Base-by-base conservation (phyloP, 1,140 invertebrate genomes). In the Drosophila rhopaloa region DNA sequence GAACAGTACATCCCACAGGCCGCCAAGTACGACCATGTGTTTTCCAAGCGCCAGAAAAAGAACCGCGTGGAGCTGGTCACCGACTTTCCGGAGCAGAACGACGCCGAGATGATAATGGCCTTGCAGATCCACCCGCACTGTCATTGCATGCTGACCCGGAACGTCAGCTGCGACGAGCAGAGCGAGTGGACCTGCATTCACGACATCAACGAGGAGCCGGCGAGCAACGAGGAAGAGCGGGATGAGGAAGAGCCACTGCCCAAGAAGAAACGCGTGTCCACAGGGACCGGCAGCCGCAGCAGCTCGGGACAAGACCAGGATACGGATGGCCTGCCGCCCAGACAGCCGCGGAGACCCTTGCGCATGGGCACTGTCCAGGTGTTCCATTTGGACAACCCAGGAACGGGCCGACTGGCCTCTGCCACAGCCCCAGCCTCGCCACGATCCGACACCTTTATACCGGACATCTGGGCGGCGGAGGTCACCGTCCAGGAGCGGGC, bases 101-200 rank as follows among this genome's bases (percentile, higher is more conserved):
- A 98, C 78, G 97, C 97, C 0, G 96, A 98, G 93, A 96, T 97
- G 56, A 97, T 98, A 76, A 96, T 97, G 75, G 97, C 97, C 14
- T 93, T 98, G 46, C 96, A 95, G 94, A 95, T 99, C 71, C 97
- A 99, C 93, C 98, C 98, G 5, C 95, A 97, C 85, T 97, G 97
- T 3, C 98, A 97, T 96, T 97, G 96, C 92, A 96, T 96, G 10
- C 92, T 98, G 27, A 97, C 97, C 35, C 94, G 97, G 65, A 98
- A 98, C 93, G 96, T 97, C 19, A 97, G 96, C 78, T 95, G 95
- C 68, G 95, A 97, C 86, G 97, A 98, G 90, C 95, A 95, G 78
- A 96, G 97, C 47, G 97, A 98, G 96, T 98, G 97, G 97, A 98
- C 97, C 3, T 98, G 97, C 92, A 95, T 98, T 24, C 98, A 98